phyloP scores from a whole-genome alignment of 2,888 invertebrate species.

The Scaptomyza reducta region DNA sequence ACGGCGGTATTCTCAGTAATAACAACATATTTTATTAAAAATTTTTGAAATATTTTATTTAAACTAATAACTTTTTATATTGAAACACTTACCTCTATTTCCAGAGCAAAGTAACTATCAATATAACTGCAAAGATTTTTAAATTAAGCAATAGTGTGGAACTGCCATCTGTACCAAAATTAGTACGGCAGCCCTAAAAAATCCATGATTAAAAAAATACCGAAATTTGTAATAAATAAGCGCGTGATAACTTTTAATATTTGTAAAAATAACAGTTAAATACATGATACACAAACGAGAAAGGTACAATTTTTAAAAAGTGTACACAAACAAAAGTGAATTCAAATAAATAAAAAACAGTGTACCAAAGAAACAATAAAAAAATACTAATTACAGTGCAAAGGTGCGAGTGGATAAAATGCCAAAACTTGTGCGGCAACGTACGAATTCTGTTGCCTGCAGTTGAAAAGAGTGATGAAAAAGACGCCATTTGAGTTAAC shows the following conservation, averaged over 20 bases:
- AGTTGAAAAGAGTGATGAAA: conserved; percentile 53
- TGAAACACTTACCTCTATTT: conserved; percentile 13
- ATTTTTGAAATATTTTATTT: background rate
- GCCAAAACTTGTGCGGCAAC: conserved; percentile 73
- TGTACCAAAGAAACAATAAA: conserved; percentile 4
- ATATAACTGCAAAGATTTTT: conserved; percentile 22
- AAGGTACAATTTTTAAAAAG: conserved; percentile 3
- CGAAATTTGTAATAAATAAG: conserved; percentile 31
- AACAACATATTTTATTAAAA: background rate
- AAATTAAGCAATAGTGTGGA: conserved; percentile 23
- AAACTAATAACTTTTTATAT: background rate
- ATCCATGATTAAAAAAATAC: conserved; percentile 39
- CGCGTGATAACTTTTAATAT: conserved; percentile 32
- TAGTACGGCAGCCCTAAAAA: conserved; percentile 36
- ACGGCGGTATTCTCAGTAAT: conserved; percentile 9
- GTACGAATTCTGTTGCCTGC: conserved; percentile 50
- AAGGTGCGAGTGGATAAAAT: conserved; percentile 55
- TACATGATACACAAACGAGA: background rate
- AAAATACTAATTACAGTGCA: conserved; percentile 44
- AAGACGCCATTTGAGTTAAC: conserved; percentile 47
- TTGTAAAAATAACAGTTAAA: conserved; percentile 12
- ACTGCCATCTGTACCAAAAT: conserved; percentile 27
- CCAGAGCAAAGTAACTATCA: conserved; percentile 7
- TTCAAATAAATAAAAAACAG: background rate
- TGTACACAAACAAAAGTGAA: background rate